Base-by-base conservation (phyloP, 2,113 vertebrate genomes). In the Helogale parvula region DNA sequence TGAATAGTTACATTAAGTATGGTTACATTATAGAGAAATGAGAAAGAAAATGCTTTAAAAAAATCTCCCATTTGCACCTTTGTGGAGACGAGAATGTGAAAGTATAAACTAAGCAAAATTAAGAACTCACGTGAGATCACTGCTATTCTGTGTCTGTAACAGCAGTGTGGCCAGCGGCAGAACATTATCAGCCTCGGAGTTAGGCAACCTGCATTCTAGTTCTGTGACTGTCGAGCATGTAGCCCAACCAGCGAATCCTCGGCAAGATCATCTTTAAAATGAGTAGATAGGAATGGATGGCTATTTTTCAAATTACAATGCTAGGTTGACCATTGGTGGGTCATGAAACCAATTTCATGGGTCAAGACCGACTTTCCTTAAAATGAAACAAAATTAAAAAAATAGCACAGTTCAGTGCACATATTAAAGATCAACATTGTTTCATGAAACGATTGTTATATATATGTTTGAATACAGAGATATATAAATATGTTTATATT, bases 281-380 rank as follows among this genome's bases (percentile, higher is more conserved):
- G 38, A 96, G 33, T 3, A 82, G 71, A 60, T 5, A 88, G 19
- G 41, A 81, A 86, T 88, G 69, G 63, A 50, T 52, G 57, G 72
- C 33, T n/a, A 72, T n/a, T 85, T 74, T 94, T 85, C 8, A 85
- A 65, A 76, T 96, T 19, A 47, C 66, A 35, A 23, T 72, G 76
- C 35, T 60, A 60, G 10, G 57, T 60, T 60, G 57, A 35, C 29
- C 63, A 82, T 15, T 76, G 57, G 25, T 74, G 92, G 80, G 54
- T 87, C 68, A 83, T 79, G 38, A 82, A 94, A 87, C 76, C 87
- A 94, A 76, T 97, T 90, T 93, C 71, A 88, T 47, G 81, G 54
- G 86, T 96, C 76, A 91, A 92, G 47, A 85, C 6, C n/a, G 84
- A 92, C 25, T 96, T 88, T 90, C 77, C 68, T 88, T 91, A 93